A percentile compares a stretch with the other conserved stretches of the same genome.
Evolutionary conservation across 1,140 invertebrate species (phyloP).

Genomic region (Palaemon carinicauda): DNA sequence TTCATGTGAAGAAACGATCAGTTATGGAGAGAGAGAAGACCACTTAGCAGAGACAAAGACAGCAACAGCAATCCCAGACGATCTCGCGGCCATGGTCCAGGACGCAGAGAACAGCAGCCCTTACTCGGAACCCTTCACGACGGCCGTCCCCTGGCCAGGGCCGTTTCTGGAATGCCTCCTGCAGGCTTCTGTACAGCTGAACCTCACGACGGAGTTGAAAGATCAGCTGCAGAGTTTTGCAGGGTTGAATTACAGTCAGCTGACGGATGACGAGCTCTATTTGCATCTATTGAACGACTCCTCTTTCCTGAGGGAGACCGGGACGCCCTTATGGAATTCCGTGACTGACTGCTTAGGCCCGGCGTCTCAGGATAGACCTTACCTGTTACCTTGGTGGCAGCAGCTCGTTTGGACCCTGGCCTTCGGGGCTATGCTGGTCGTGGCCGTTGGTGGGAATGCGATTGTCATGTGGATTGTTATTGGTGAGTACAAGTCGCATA

Average conservation of each 20-base stretch:
- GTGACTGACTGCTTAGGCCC: constrained; percentile 4
- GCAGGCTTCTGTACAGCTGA: constrained; percentile 1
- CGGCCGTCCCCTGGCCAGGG: background rate
- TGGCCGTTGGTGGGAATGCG: constrained; percentile 67
- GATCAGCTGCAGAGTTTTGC: background rate
- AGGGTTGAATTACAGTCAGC: background rate
- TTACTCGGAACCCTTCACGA: background rate
- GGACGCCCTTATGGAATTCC: background rate
- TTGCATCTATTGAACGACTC: background rate
- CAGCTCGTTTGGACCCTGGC: constrained; percentile 61
- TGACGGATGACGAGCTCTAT: background rate
- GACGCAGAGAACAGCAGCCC: background rate
- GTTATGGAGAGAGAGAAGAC: background rate
- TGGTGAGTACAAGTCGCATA: constrained; percentile 27
- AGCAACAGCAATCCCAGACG: too few relatives aligned
- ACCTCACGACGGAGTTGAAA: background rate
- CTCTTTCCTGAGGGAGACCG: background rate
- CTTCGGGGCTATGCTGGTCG: constrained; percentile 66
- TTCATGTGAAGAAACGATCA: background rate
- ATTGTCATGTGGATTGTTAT: constrained; percentile 69
- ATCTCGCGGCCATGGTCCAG: too few relatives aligned
- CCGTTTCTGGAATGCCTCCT: constrained; percentile 5
- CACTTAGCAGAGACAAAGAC: background rate
- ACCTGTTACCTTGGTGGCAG: constrained; percentile 61
- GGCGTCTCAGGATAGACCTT: constrained; percentile 21